These are phyloP conservation scores for Eledone cirrhosa DNA, from an alignment of 2,888 invertebrate species.

Conservation along the genomic window DNA sequence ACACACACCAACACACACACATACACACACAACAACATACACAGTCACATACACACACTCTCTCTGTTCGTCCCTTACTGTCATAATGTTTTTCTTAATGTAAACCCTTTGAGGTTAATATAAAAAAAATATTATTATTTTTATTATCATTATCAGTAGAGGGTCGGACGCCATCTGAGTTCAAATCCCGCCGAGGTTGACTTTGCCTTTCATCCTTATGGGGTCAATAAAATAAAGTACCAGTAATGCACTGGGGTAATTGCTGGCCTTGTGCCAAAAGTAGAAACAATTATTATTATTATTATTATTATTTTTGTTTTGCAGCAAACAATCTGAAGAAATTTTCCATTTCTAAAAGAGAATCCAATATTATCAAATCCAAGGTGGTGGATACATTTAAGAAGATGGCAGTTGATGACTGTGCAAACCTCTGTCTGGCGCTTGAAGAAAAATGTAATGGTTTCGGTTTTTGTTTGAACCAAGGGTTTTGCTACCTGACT, in stretches of 20 bases:
- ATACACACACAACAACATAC: too few relatives aligned
- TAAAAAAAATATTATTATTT: not conserved
- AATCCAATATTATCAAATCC: not conserved
- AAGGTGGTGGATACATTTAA: not conserved
- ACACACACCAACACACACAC: too few relatives aligned
- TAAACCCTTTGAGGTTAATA: not conserved
- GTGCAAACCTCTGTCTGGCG: constrained; percentile 47
- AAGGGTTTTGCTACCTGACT: constrained; percentile 45
- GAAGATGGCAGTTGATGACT: constrained; percentile 53
- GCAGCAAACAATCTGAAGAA: not conserved
- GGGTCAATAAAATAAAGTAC: too few relatives aligned
- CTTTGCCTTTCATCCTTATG: too few relatives aligned
- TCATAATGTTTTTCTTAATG: not conserved
- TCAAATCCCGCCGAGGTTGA: too few relatives aligned
- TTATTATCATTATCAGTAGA: not conserved
- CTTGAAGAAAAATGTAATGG: constrained; percentile 44
- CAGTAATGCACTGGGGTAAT: too few relatives aligned
- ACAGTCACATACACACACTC: too few relatives aligned
- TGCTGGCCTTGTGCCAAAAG: too few relatives aligned
- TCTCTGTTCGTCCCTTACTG: too few relatives aligned
- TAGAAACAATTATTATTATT: too few relatives aligned
- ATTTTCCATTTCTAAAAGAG: not conserved
- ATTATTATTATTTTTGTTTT: not conserved
- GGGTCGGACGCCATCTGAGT: too few relatives aligned
- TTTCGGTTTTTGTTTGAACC: constrained; percentile 51